Evolutionary conservation across 1,140 invertebrate species (phyloP).

Genomic region (Pectinophora gossypiella): DNA sequence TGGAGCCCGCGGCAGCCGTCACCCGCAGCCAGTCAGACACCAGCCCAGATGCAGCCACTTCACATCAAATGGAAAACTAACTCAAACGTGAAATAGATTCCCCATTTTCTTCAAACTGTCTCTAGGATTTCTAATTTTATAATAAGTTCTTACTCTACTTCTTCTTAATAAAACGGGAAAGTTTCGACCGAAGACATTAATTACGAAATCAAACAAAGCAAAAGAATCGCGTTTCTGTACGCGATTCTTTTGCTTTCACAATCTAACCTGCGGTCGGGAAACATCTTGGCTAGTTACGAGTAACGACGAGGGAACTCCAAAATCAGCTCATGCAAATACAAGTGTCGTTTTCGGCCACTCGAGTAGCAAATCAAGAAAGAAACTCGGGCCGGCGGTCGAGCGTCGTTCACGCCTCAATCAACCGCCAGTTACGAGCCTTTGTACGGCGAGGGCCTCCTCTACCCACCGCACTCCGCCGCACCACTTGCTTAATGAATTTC

Average conservation of each 20-base stretch:
- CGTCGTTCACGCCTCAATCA: constrained; percentile 71
- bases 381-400: constrained; percentile 57
- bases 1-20: constrained; percentile 30
- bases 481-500: constrained; percentile 2
- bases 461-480: constrained; percentile 35
- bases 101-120: neutral
- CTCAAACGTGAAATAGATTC: neutral
- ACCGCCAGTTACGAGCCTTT: constrained; percentile 63
- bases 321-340: constrained; percentile 65
- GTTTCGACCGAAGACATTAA: too few species aligned
- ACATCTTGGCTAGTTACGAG: neutral
- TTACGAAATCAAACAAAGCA: too few species aligned
- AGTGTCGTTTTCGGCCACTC: constrained; percentile 67
- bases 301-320: constrained; percentile 16
- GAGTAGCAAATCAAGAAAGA: constrained; percentile 69
- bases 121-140: too few species aligned
- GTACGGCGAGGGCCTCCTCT: constrained; percentile 45
- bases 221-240: too few species aligned
- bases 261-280: neutral
- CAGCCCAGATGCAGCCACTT: neutral
- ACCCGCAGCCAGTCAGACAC: neutral
- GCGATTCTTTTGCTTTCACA: neutral
- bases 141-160: too few species aligned
- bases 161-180: too few species aligned
- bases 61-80: neutral